These are phyloP conservation scores for Rhamnusium bicolor DNA, from an alignment of 2,888 invertebrate species.

Conservation along the genomic window DNA sequence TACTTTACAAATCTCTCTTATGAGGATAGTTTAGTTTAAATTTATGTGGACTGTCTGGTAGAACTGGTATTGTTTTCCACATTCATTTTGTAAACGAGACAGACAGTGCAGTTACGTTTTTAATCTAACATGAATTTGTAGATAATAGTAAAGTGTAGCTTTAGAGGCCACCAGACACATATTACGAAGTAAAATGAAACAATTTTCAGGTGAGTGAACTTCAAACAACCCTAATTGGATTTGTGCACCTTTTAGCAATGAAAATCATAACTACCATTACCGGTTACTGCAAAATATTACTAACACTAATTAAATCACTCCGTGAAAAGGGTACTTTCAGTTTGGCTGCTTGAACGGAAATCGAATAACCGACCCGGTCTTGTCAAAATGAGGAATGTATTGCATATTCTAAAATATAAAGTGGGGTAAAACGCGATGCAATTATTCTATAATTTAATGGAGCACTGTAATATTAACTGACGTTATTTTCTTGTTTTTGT, in stretches of 20 bases:
- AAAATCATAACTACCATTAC: slow-evolving; percentile 5
- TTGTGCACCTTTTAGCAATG: slow-evolving; percentile 23
- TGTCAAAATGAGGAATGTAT: background rate
- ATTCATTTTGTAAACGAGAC: background rate
- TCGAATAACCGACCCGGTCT: slow-evolving; percentile 8
- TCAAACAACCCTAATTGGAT: slow-evolving; percentile 24
- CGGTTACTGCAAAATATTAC: background rate
- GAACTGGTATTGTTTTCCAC: background rate
- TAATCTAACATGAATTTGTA: background rate
- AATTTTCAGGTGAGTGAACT: slow-evolving; percentile 24
- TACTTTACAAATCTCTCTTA: background rate
- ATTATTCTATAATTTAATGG: background rate
- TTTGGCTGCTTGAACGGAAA: slow-evolving; percentile 10
- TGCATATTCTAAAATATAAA: background rate
- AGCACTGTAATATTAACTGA: background rate
- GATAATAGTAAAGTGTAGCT: background rate
- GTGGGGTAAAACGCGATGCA: background rate
- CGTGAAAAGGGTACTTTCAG: slow-evolving; percentile 2
- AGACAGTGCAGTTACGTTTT: background rate
- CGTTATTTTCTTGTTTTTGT: no score
- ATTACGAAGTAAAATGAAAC: slow-evolving; percentile 24
- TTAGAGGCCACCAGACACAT: background rate
- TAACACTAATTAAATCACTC: slow-evolving; percentile 18
- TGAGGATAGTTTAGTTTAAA: background rate
- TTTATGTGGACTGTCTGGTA: background rate